Conservation (phyloP, 2,113 vertebrate genomes). For the Petrocephalus microphthalmus region DNA sequence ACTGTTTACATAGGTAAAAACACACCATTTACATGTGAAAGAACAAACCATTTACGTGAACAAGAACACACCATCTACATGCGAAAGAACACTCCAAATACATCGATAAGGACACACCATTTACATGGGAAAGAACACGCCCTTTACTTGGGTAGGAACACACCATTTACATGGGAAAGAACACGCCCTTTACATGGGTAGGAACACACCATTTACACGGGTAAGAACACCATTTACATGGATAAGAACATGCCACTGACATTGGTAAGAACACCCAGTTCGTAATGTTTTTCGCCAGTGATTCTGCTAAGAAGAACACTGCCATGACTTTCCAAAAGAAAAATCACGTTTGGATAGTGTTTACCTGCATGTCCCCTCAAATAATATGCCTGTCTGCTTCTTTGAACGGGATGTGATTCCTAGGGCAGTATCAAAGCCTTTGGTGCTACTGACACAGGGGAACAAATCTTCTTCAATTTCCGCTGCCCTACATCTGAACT, state of each 20-base stretch:
- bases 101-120: too few relatives aligned
- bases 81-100: too few relatives aligned
- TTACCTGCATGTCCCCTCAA: constrained; percentile 3
- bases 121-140: too few relatives aligned
- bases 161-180: neutral
- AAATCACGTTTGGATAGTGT: constrained; percentile 43
- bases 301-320: neutral
- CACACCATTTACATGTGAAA: neutral
- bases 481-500: constrained; percentile 27
- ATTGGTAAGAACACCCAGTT: neutral
- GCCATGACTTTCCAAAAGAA: neutral
- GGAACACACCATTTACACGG: too few relatives aligned
- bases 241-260: neutral
- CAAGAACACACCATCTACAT: neutral
- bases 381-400: constrained; percentile 36
- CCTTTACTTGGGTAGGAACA: too few relatives aligned
- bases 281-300: neutral
- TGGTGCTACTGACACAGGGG: neutral
- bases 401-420: constrained; percentile 35
- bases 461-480: neutral
- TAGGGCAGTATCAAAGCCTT: constrained; percentile 42
- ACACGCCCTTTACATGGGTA: neutral
- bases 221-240: neutral
- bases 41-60: neutral
- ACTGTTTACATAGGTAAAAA: neutral